Evolutionary conservation across 2,797 vertebrate genomes (phyloP), one percentile per base, ranked within the genome.

Genomic region (Mastacembelus armatus): DNA sequence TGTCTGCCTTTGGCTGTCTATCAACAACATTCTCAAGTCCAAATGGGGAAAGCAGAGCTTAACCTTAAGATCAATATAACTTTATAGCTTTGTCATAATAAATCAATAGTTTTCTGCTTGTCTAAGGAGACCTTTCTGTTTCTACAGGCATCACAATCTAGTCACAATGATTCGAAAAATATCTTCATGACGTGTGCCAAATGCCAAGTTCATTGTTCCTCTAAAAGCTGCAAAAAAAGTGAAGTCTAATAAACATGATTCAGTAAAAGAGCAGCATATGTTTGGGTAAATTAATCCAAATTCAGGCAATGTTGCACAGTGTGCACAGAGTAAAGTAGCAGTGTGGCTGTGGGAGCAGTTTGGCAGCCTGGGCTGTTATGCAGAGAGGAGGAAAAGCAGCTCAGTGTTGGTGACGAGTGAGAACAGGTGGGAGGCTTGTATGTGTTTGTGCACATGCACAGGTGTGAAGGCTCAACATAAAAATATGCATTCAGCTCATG

Each of bases 341-440:
- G 6, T 43, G 54, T 52, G 65, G 42, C 49, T 51, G 26, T 16
- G 62, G 24, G 61, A 78, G 49, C 50, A 57, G 39, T 70, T 75
- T 83, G 71, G 77, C 68, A 85, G 51, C 30, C 32, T 22, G 3
- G 36, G 62, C 42, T 74, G 74, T 67, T 74, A 60, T 71, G 70
- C 63, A 44, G 63, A 56, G 62, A 27, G 49, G 44, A 29, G 33
- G 66, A 44, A 61, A 18, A 8, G 30, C 71, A 81, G 78, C 67
- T 65, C 21, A 4, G 55, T 62, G 63, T 49, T 69, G 56, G 27
- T 78, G 71, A 88, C 75, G 40, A 47, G n/a, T 45, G 38, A 68
- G 62, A 92, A 87, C 88, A 92, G 86, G 83, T 89, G 89, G 77
- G 45, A 59, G 58, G 48, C 65, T 60, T 48, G 68, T 78, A 14